These are phyloP conservation scores for Manacus vitellinus DNA, from an alignment of 2,113 vertebrate species.

Conservation along the genomic window DNA sequence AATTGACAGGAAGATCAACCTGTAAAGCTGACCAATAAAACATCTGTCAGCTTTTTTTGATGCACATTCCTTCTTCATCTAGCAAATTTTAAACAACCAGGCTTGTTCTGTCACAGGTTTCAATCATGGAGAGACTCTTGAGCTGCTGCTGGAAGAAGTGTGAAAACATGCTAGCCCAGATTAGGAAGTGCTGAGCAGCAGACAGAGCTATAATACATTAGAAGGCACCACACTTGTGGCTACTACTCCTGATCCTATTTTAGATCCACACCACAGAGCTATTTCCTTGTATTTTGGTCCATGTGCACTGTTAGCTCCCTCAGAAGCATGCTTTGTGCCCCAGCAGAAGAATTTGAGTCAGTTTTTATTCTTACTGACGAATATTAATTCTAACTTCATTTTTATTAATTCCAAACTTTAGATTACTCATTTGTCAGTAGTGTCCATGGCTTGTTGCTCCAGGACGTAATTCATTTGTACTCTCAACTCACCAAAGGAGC, in stretches of 20 bases:
- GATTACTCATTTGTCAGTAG: not conserved
- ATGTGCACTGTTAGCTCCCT: not conserved
- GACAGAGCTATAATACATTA: not conserved
- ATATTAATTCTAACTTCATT: not conserved
- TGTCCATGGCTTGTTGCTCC: not conserved
- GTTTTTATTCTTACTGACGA: not conserved
- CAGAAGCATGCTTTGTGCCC: not conserved
- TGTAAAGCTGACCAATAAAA: not conserved
- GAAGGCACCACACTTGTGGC: not conserved
- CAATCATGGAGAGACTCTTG: not conserved
- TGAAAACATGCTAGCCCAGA: not conserved
- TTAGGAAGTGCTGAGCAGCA: not conserved
- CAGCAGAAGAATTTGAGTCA: not conserved
- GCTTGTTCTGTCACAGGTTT: not conserved
- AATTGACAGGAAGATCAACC: not conserved
- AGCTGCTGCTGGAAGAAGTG: not conserved
- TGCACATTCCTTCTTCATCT: not conserved
- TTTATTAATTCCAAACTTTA: not conserved
- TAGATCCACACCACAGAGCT: not conserved
- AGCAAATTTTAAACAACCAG: not conserved
- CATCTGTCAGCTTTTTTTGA: not conserved
- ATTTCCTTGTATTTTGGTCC: not conserved
- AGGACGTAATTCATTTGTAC: not conserved
- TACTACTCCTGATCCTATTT: not conserved
- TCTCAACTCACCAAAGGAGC: not conserved